A percentile compares a stretch with the other conserved stretches of the same genome.
phyloP scores from a whole-genome alignment of 2,113 vertebrate genomes.

The Nothobranchius kuhntae region DNA sequence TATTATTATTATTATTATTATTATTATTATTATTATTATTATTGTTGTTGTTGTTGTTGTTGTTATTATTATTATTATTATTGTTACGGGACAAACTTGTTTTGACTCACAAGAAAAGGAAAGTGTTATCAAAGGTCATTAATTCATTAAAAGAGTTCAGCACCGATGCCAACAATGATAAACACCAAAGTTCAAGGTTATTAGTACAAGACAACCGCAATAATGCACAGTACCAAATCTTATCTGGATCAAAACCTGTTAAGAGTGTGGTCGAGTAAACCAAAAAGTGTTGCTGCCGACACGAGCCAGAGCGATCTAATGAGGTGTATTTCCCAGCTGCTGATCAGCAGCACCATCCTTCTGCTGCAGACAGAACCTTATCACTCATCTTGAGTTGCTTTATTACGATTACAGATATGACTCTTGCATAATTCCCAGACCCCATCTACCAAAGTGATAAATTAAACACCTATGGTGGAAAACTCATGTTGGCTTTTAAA shows the following conservation, averaged over 20 bases:
- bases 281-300: not conserved
- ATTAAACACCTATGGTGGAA: not conserved
- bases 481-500: not conserved
- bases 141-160: not conserved
- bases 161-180: not conserved
- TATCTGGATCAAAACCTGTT: not conserved
- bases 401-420: constrained; percentile 40
- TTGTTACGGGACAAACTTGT: no score
- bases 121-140: no score
- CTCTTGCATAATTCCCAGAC: constrained; percentile 59
- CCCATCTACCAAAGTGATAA: not conserved
- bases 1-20: no score
- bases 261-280: not conserved
- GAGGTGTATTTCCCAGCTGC: constrained; percentile 43
- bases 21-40: no score
- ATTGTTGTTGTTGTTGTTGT: no score
- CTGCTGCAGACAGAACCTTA: constrained; percentile 54
- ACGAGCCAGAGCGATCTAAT: constrained; percentile 31
- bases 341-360: constrained; percentile 9
- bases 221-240: not conserved
- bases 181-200: not conserved
- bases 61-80: no score
- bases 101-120: no score
- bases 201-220: not conserved
- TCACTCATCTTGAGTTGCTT: constrained; percentile 53